A percentile compares a stretch with the other conserved stretches of the same genome.
These are phyloP conservation scores for Passerculus sandwichensis DNA, from an alignment of 2,797 vertebrate species.

Conservation along the genomic window DNA sequence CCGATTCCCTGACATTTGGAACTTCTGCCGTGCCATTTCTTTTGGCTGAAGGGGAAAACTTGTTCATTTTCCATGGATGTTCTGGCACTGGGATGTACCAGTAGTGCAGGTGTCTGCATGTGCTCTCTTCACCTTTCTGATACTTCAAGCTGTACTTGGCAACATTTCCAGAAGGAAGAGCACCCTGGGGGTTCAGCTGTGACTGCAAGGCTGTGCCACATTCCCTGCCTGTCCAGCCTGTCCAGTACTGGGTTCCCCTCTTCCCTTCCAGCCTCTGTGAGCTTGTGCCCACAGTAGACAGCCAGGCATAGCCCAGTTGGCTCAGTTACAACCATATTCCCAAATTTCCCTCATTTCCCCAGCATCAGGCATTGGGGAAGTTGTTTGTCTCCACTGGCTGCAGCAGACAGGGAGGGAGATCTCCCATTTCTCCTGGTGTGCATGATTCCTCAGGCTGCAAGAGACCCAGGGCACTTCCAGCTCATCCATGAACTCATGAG, in stretches of 20 bases:
- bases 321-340: background rate
- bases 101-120: rapidly evolving
- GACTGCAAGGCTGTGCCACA: background rate
- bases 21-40: background rate
- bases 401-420: background rate
- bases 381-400: background rate
- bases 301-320: background rate
- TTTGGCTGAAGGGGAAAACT: background rate
- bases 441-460: background rate
- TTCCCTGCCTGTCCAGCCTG: background rate
- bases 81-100: background rate
- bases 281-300: background rate
- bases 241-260: background rate
- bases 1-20: rapidly evolving
- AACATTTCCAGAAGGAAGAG: background rate
- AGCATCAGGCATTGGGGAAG: background rate
- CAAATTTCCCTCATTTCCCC: background rate
- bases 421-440: background rate
- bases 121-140: background rate
- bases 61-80: rapidly evolving
- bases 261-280: rapidly evolving
- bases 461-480: background rate
- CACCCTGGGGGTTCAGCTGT: background rate
- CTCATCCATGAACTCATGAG: background rate
- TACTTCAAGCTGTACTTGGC: background rate